Percentiles rank a stretch among this genome's conserved stretches.
Evolutionary conservation across 2,113 vertebrate genomes (phyloP).

Genomic region (Melanerpes formicivorus): DNA sequence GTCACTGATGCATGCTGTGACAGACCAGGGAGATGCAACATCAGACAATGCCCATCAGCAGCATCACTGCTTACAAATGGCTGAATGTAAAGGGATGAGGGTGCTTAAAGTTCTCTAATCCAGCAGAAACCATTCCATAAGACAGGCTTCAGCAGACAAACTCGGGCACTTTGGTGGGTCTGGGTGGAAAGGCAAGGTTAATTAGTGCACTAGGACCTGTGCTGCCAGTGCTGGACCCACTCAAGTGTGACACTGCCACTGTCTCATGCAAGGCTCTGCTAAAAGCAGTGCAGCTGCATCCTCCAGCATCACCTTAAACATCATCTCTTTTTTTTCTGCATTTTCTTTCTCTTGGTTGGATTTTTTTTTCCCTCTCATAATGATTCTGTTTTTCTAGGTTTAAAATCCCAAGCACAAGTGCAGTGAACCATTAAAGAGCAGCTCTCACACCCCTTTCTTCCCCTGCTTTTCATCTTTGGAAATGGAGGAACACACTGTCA

Average conservation of each 20-base stretch:
- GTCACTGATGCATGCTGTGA: rapidly evolving
- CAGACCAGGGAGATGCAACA: background rate
- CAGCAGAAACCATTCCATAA: background rate
- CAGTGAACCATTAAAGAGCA: background rate
- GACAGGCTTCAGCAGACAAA: background rate
- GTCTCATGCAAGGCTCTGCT: background rate
- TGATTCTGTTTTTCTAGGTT: background rate
- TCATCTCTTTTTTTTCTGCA: background rate
- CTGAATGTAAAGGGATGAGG: background rate
- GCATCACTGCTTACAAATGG: background rate
- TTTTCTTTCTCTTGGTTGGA: too few species aligned
- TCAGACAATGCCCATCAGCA: background rate
- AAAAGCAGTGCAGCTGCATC: background rate
- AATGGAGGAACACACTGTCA: background rate
- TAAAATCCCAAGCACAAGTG: background rate
- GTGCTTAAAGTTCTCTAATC: background rate
- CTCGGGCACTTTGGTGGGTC: rapidly evolving
- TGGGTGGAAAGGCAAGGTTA: background rate
- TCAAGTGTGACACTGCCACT: rapidly evolving
- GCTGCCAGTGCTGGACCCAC: background rate
- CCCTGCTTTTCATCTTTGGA: background rate
- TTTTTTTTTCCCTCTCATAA: rapidly evolving
- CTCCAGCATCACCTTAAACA: background rate
- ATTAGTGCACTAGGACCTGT: background rate
- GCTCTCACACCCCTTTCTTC: background rate